Base-by-base conservation (phyloP, 2,888 invertebrate genomes). In the Synergus laeviventris region DNA sequence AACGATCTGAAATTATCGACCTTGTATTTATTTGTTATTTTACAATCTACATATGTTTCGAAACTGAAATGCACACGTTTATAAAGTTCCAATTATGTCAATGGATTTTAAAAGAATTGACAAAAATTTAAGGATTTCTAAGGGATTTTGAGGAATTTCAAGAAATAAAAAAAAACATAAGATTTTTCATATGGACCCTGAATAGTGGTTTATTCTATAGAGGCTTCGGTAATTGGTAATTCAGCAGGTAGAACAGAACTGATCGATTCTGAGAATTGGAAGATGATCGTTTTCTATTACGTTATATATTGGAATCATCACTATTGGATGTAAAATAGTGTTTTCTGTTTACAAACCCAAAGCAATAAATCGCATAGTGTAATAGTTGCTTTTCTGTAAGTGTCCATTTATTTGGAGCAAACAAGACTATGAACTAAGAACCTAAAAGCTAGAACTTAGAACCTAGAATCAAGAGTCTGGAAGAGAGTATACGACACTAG, bases 261-360 rank as follows among this genome's bases (percentile, higher is more conserved):
- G 21, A 42, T 66, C 24, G 66, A 8, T 66, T 66, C 42, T 39
- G 12, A 66, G 45, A 66, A 42, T 66, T 16, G 66, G 42, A 66
- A 66, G 66, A 66, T 16, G 42, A 66, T 66, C 45, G 39, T 21
- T 64, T 64, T 62, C 42, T 64, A 64, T 39, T 39, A n/a, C n/a
- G n/a, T n/a, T n/a, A n/a, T n/a, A 14, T 14, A 14, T 64, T 12
- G 24, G 42, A 45, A n/a, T 3, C 45, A 66, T 66, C 66, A 14
- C 31, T 66, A 49, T 66, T 66, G 45, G n/a, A 66, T 66, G 42
- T 24, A 45, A 49, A 66, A 42, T 45, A 31, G 16, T 66, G 66
- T 66, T 66, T 66, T 66, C 42, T 66, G 16, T 49, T 49, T 31
- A n/a, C 16, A 31, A 45, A 21, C 45, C 45, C 24, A 2, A 9